A percentile compares a stretch with the other conserved stretches of the same genome.
phyloP scores from a whole-genome alignment of 2,888 invertebrate genomes.

The Gastracanthus pulcherrimus region DNA sequence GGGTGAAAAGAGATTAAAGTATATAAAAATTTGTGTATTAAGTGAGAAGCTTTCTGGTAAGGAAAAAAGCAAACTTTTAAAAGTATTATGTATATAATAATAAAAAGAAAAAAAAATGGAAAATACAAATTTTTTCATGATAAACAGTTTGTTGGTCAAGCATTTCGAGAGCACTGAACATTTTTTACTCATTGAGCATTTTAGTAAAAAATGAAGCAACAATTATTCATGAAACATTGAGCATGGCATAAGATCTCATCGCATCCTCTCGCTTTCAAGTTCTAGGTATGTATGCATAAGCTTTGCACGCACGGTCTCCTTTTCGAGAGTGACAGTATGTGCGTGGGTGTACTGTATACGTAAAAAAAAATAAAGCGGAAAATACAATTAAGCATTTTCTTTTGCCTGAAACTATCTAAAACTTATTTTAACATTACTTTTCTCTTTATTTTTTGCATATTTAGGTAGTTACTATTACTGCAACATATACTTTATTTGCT shows the following conservation, averaged over 20 bases:
- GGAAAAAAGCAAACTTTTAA: neutral
- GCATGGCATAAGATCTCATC: slow-evolving; percentile 5
- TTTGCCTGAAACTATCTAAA: slow-evolving; percentile 16
- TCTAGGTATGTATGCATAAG: slow-evolving; percentile 5
- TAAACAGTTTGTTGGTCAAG: neutral
- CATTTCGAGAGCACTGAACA: neutral
- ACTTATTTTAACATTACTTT: too few species aligned
- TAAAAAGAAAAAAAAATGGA: neutral
- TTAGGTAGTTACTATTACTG: neutral
- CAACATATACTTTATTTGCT: too few species aligned
- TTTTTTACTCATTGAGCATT: too few species aligned
- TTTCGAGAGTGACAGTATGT: slow-evolving; percentile 31
- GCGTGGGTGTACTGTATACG: slow-evolving; percentile 34
- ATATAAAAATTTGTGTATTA: neutral
- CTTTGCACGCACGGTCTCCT: slow-evolving; percentile 6
- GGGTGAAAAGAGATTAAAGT: neutral
- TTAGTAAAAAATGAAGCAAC: too few species aligned
- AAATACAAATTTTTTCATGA: neutral
- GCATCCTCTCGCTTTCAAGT: slow-evolving; percentile 21
- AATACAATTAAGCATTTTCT: slow-evolving; percentile 14
- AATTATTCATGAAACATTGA: neutral
- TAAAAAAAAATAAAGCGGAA: slow-evolving; percentile 34
- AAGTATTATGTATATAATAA: neutral
- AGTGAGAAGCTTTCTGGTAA: neutral
- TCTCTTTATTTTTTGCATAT: neutral